Evolutionary conservation across 2,113 vertebrate genomes (phyloP).

Genomic region (Anarhynchus alexandrinus): DNA sequence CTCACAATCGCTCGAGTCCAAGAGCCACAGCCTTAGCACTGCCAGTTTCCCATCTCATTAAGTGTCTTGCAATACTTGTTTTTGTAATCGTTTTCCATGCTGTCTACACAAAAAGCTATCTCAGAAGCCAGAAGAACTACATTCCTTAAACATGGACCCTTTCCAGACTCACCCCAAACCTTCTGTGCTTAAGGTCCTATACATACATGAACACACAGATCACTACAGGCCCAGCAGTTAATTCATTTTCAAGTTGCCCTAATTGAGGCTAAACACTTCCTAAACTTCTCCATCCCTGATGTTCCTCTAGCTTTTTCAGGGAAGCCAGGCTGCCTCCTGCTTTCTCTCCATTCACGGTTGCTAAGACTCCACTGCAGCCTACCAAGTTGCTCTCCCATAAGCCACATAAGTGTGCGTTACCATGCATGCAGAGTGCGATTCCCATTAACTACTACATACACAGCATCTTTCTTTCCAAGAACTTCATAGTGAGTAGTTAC

Average conservation of each 20-base stretch:
- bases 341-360: neutral
- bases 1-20: neutral
- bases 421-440: neutral
- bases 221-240: neutral
- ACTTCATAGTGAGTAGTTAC: neutral
- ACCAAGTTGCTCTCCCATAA: neutral
- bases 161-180: slow-evolving; percentile 37
- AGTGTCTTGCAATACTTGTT: slow-evolving; percentile 56
- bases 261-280: neutral
- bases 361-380: neutral
- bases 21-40: neutral
- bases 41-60: slow-evolving; percentile 38
- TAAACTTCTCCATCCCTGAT: neutral
- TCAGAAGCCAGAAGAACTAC: slow-evolving; percentile 6
- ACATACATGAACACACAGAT: neutral
- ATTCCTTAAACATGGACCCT: slow-evolving; percentile 43
- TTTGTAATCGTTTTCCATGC: slow-evolving; percentile 42
- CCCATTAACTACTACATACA: neutral
- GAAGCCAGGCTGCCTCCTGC: neutral
- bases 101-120: slow-evolving; percentile 48
- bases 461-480: neutral
- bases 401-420: neutral
- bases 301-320: neutral
- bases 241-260: neutral
- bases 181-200: neutral